These are phyloP conservation scores for Patagioenas fasciata DNA, from an alignment of 2,113 vertebrate species.

Conservation along the genomic window DNA sequence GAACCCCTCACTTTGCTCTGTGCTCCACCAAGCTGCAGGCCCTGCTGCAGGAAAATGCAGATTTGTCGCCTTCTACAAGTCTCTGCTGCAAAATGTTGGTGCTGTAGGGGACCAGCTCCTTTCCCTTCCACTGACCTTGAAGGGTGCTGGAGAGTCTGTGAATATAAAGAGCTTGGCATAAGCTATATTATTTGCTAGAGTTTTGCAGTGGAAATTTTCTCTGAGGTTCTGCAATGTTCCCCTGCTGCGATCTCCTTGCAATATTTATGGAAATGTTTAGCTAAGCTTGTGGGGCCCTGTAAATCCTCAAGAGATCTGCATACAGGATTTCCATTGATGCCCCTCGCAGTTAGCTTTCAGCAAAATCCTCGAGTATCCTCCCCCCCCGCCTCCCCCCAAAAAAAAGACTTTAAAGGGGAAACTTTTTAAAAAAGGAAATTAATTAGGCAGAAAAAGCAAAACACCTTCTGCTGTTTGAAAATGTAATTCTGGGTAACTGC, in stretches of 20 bases:
- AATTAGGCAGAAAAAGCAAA: conserved; percentile 15
- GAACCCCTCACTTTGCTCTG: background rate
- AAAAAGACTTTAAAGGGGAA: background rate
- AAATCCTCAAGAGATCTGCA: conserved; percentile 19
- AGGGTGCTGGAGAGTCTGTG: background rate
- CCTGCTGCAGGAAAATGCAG: background rate
- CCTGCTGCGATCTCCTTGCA: background rate
- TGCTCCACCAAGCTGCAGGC: background rate
- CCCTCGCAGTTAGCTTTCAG: background rate
- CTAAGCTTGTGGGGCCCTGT: background rate
- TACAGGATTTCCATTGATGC: background rate
- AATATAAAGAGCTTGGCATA: background rate
- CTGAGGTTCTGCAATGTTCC: background rate
- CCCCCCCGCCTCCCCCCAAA: background rate
- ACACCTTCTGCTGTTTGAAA: background rate
- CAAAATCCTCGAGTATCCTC: background rate
- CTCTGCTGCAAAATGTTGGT: background rate
- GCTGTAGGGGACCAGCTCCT: background rate
- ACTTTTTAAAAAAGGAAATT: background rate
- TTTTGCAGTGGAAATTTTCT: background rate
- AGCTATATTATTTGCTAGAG: background rate
- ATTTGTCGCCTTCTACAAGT: background rate
- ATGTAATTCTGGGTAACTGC: background rate
- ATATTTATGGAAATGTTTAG: conserved; percentile 24
- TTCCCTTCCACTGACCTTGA: background rate